Evolutionary conservation across 2,888 invertebrate species (phyloP).

Genomic region (Helicoverpa assulta): DNA sequence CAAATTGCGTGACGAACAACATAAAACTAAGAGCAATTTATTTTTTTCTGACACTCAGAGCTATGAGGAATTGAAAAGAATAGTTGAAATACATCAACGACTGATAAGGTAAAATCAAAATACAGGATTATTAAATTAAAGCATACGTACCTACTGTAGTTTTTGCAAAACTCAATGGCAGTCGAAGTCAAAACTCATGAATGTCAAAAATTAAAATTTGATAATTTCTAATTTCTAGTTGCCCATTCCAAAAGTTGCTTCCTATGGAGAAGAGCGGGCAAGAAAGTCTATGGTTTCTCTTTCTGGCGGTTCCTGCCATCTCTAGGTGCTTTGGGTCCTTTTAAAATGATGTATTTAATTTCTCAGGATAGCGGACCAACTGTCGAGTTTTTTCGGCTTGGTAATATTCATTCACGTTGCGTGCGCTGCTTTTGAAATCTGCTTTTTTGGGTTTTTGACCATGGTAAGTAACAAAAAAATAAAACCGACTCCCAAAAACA

Average conservation of each 20-base stretch:
- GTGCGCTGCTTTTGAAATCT: conserved; percentile 60
- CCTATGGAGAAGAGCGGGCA: no score
- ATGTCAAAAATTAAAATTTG: no score
- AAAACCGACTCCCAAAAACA: no score
- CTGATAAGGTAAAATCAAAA: conserved; percentile 50
- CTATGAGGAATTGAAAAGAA: conserved; percentile 41
- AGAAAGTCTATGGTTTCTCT: no score
- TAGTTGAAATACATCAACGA: conserved; percentile 56
- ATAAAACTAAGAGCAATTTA: background rate
- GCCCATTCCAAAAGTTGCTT: no score
- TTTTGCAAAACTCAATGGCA: no score
- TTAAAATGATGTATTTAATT: conserved; percentile 4
- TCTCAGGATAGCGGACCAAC: conserved; percentile 55
- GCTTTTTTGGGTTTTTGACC: conserved; percentile 64
- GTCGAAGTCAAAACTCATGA: no score
- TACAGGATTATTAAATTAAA: background rate
- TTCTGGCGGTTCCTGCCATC: background rate
- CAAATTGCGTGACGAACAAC: conserved; percentile 1
- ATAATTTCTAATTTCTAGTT: no score
- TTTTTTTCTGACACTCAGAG: conserved; percentile 24
- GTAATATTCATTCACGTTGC: conserved; percentile 59
- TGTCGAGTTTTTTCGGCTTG: conserved; percentile 57
- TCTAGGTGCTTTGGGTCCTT: background rate
- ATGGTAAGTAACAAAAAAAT: conserved; percentile 63
- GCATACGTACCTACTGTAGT: no score